These are phyloP conservation scores for Creontiades dilutus DNA, from an alignment of 2,888 invertebrate species.

Conservation along the genomic window DNA sequence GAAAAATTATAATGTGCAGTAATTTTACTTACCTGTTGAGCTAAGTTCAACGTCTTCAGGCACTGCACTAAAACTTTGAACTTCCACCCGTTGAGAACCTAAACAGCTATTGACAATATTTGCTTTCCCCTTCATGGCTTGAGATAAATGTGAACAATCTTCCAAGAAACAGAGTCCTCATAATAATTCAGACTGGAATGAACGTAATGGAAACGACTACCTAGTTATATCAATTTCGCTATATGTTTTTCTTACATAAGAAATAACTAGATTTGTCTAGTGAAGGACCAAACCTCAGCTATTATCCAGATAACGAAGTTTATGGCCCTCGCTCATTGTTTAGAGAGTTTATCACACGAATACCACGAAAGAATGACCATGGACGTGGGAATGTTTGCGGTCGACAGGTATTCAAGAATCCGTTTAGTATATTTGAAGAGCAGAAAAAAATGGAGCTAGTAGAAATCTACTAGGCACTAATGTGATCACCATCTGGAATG, in stretches of 20 bases:
- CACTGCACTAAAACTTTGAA: background rate
- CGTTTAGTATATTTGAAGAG: too few relatives aligned
- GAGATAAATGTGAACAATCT: background rate
- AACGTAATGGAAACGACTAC: background rate
- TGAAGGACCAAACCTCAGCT: background rate
- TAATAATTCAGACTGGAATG: background rate
- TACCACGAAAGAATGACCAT: background rate
- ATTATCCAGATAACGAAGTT: background rate
- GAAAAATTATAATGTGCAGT: too few relatives aligned
- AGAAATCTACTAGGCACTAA: too few relatives aligned
- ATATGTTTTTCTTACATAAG: conserved; percentile 2
- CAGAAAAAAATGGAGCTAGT: too few relatives aligned
- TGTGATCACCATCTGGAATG: too few relatives aligned
- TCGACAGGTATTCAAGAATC: too few relatives aligned
- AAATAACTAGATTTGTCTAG: background rate
- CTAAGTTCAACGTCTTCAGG: conserved; percentile 7
- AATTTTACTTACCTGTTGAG: background rate
- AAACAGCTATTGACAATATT: conserved; percentile 9
- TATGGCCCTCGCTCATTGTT: background rate
- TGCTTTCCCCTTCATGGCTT: conserved; percentile 39
- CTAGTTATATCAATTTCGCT: background rate
- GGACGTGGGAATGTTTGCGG: background rate
- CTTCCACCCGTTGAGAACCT: background rate
- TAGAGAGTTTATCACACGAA: background rate
- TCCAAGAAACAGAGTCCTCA: background rate